phyloP scores from a whole-genome alignment of 2,888 invertebrate species.

The Drosophila nr. perissopoda region DNA sequence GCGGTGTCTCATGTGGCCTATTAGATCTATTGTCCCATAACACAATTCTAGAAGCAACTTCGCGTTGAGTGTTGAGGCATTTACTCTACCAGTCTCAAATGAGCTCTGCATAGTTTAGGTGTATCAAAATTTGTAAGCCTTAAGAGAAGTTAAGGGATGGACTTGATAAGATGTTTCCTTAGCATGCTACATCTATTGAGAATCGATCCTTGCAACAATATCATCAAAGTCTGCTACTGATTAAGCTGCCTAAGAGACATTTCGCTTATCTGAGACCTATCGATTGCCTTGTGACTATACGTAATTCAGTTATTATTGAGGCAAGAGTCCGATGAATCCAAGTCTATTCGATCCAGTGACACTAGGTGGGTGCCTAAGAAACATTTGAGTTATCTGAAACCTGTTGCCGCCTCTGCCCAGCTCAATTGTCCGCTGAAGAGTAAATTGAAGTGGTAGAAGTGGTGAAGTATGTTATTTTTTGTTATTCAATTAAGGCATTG shows the following conservation, averaged over 20 bases:
- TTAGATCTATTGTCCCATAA: not conserved
- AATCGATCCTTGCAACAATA: not conserved
- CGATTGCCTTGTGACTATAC: not conserved
- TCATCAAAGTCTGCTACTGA: not conserved
- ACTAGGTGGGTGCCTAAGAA: no score
- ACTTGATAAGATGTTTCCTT: not conserved
- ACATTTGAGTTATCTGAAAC: not conserved
- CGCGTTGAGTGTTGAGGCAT: not conserved
- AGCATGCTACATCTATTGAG: not conserved
- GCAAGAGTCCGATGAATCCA: not conserved
- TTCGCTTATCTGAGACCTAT: not conserved
- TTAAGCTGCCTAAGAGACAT: not conserved
- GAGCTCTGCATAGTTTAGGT: not conserved
- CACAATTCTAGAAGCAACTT: not conserved
- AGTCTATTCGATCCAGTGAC: not conserved
- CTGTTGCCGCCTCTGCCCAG: not conserved
- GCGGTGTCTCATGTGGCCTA: not conserved
- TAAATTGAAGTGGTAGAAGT: not conserved
- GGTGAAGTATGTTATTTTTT: not conserved
- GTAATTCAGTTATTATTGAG: not conserved
- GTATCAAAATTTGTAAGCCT: not conserved
- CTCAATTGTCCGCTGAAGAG: not conserved
- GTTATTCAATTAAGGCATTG: constrained; percentile 35
- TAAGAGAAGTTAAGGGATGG: not conserved
- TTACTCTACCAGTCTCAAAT: not conserved